These are phyloP conservation scores for Podargus strigoides DNA, from an alignment of 2,797 vertebrate genomes.

Conservation along the genomic window DNA sequence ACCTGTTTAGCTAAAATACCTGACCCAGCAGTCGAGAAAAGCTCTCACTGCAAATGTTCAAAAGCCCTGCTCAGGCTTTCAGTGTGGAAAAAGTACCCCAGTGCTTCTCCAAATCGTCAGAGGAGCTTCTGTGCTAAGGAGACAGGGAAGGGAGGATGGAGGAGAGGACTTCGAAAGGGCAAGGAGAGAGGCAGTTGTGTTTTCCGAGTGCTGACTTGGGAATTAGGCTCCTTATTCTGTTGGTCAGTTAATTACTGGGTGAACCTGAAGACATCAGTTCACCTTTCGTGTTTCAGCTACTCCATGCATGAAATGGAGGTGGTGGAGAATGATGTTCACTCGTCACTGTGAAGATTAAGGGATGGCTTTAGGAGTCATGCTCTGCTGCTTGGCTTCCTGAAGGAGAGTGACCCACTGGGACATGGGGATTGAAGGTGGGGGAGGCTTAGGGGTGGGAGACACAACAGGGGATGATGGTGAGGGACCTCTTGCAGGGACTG, in stretches of 20 bases:
- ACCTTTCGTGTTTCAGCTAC: background rate
- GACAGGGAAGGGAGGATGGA: background rate
- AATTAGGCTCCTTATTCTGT: background rate
- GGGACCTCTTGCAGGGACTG: background rate
- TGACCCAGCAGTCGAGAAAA: background rate
- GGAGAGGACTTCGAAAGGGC: background rate
- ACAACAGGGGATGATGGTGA: fast-evolving
- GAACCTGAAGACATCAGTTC: background rate
- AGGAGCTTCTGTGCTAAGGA: background rate
- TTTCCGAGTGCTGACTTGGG: background rate
- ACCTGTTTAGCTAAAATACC: background rate
- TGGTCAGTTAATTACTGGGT: background rate
- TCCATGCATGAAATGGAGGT: background rate
- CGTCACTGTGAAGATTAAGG: background rate
- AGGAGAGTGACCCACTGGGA: background rate
- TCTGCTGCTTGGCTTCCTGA: background rate
- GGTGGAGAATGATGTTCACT: background rate
- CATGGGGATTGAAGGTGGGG: fast-evolving
- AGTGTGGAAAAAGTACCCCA: background rate
- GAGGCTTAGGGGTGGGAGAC: background rate
- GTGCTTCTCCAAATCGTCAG: background rate
- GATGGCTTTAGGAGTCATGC: background rate
- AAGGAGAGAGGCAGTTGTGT: background rate
- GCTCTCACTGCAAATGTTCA: background rate
- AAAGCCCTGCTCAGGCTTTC: background rate